These are phyloP conservation scores for Ostrea denselamellosa DNA, from an alignment of 1,140 invertebrate species.

Conservation along the genomic window DNA sequence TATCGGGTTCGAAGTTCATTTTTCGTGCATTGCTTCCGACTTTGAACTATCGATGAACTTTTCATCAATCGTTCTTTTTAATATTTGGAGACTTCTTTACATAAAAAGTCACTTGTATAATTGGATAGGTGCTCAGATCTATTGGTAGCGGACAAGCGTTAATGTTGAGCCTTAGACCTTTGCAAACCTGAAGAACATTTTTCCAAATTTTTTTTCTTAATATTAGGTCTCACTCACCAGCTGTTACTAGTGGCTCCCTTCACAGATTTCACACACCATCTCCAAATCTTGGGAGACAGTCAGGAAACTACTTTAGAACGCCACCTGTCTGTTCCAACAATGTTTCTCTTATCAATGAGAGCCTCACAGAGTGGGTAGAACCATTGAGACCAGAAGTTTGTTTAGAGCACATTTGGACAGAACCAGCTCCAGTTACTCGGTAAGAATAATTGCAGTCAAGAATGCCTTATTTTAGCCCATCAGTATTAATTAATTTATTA, in stretches of 20 bases:
- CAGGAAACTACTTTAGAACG: constrained; percentile 64
- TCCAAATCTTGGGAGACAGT: constrained; percentile 64
- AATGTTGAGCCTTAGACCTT: neutral
- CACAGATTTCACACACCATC: constrained; percentile 70
- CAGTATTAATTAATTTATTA: too few relatives aligned
- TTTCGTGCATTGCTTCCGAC: too few relatives aligned
- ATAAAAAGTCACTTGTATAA: too few relatives aligned
- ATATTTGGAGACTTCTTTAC: too few relatives aligned
- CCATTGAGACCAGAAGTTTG: constrained; percentile 91
- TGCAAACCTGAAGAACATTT: neutral
- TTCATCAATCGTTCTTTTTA: too few relatives aligned
- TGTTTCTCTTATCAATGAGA: constrained; percentile 72
- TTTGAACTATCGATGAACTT: too few relatives aligned
- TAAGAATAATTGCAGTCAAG: constrained; percentile 21
- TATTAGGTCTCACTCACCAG: constrained; percentile 76
- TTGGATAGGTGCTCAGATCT: too few relatives aligned
- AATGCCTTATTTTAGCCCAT: too few relatives aligned
- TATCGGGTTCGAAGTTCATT: too few relatives aligned
- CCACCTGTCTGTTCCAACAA: constrained; percentile 65
- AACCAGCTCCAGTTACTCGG: constrained; percentile 77
- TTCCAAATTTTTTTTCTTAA: constrained; percentile 40
- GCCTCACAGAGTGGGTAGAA: constrained; percentile 80
- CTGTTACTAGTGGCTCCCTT: constrained; percentile 61
- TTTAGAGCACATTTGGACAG: constrained; percentile 93
- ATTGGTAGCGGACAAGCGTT: too few relatives aligned